Evolutionary conservation across 2,113 vertebrate species (phyloP).

Genomic region (Gymnobelideus leadbeateri): DNA sequence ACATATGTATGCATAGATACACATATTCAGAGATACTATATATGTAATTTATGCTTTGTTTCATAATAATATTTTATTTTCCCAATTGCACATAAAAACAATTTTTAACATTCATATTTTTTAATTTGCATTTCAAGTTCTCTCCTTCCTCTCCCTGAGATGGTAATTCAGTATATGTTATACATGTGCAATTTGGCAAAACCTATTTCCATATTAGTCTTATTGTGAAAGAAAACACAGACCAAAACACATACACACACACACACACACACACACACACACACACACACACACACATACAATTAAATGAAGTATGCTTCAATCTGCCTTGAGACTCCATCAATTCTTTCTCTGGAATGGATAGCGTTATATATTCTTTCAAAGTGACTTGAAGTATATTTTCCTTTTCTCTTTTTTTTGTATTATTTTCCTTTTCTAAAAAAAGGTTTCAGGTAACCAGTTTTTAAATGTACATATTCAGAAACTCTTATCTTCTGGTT

Average conservation of each 20-base stretch:
- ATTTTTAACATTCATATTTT: background rate
- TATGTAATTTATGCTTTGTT: background rate
- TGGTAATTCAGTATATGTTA: background rate
- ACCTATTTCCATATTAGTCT: background rate
- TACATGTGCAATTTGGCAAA: background rate
- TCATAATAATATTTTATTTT: background rate
- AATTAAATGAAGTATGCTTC: background rate
- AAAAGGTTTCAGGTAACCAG: conserved; percentile 24
- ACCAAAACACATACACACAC: background rate
- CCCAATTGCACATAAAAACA: background rate
- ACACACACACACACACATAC: no score
- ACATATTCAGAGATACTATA: background rate
- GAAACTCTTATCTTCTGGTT: conserved; percentile 25
- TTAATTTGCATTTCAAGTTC: background rate
- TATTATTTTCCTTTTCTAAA: background rate
- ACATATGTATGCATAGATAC: no score
- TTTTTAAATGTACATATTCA: conserved; percentile 30
- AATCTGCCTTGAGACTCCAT: background rate
- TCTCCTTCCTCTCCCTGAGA: background rate
- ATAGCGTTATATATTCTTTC: conserved; percentile 6
- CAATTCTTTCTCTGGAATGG: background rate
- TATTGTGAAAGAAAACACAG: background rate
- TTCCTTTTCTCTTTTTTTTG: background rate
- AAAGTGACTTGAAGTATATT: conserved; percentile 51
- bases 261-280: background rate